Evolutionary conservation across 2,797 vertebrate species (phyloP), one percentile per base, ranked within the genome.

Genomic region (Anabas testudineus): DNA sequence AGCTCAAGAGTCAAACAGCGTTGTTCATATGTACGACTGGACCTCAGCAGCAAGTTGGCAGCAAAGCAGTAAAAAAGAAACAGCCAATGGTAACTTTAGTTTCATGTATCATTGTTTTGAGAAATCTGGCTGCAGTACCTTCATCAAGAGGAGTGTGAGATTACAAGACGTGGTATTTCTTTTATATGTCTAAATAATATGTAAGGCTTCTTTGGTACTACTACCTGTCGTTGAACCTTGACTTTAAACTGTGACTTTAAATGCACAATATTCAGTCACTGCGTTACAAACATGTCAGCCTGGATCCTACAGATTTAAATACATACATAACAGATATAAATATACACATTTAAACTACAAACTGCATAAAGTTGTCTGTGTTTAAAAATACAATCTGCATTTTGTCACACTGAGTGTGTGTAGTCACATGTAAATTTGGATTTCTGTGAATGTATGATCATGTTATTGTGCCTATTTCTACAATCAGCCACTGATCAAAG

Each of bases 371-470:
- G n/a, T n/a, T n/a, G n/a, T n/a, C n/a, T n/a, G n/a, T 71, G 13
- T 32, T 59, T 52, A 63, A 59, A 65, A 74, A 65, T 32, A 41
- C 51, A 64, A 46, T 61, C 68, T 71, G 10, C 65, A 59, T 45
- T 67, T 67, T 59, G 57, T 70, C 56, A 42, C 30, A 74, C 4
- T 13, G 13, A 52, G 26, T 8, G 26, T 43, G 67, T 61, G 60
- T 47, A 71, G 68, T 51, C 46, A 70, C 37, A 48, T 66, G 67
- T 48, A 62, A 32, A 85, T 80, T 41, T 53, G 49, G 26, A 43
- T 76, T 70, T 56, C 37, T 39, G 70, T 16, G 0, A 69, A 64
- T 52, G 48, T 47, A 51, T 54, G 7, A 63, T 69, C 52, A 66
- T 62, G 58, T 58, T 73, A 74, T 58, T 43, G 42, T 9, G 22